Conservation (phyloP, 2,888 invertebrate species). For the Sinopyrophorus schimmeli region DNA sequence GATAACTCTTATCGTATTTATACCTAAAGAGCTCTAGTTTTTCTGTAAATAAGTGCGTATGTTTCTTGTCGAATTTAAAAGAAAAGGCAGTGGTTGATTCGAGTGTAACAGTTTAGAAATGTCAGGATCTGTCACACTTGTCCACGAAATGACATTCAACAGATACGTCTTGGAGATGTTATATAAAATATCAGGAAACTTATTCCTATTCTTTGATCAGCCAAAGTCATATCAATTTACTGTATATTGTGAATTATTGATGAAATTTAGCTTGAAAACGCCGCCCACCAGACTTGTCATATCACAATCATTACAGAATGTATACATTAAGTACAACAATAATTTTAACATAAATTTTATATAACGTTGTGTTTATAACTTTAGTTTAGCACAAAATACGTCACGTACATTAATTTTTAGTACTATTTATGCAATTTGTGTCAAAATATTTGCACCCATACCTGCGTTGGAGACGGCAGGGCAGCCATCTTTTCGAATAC, state of each 20-base stretch:
- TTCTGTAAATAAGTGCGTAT: background rate
- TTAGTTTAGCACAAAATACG: slow-evolving; percentile 8
- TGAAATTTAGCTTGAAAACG: slow-evolving; percentile 40
- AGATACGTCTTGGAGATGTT: slow-evolving; percentile 15
- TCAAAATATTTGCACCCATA: slow-evolving; percentile 56
- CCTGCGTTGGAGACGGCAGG: slow-evolving; percentile 84
- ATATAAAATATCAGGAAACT: background rate
- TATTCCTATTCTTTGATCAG: background rate
- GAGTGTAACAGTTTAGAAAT: slow-evolving; percentile 18
- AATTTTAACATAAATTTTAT: too few relatives aligned
- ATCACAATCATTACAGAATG: slow-evolving; percentile 13
- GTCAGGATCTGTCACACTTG: slow-evolving; percentile 21
- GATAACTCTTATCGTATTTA: slow-evolving; percentile 4
- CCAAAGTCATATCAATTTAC: slow-evolving; percentile 9
- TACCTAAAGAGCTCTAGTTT: background rate
- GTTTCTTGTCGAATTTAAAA: background rate
- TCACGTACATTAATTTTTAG: too few relatives aligned
- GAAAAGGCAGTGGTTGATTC: background rate
- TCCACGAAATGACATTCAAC: slow-evolving; percentile 20
- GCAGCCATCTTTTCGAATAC: slow-evolving; percentile 75
- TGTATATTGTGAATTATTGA: slow-evolving; percentile 34
- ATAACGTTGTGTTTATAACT: background rate
- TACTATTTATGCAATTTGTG: slow-evolving; percentile 39
- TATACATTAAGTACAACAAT: too few relatives aligned
- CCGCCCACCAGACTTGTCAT: slow-evolving; percentile 48